phyloP scores from a whole-genome alignment of 1,140 invertebrate genomes.

The Ceratina calcarata region DNA sequence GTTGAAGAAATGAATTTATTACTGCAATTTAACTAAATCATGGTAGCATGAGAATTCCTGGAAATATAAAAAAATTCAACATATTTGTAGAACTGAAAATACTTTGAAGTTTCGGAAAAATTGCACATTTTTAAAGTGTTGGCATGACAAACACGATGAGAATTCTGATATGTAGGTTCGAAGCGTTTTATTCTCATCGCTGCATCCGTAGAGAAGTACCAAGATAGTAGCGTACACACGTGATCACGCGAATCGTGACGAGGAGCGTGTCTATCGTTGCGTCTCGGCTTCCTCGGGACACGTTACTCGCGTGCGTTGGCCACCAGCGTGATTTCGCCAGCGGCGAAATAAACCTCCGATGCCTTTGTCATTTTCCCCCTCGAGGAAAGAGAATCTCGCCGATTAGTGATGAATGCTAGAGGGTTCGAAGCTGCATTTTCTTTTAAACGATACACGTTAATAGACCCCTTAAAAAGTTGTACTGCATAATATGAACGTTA shows the following conservation, averaged over 20 bases:
- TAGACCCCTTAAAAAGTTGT: background rate
- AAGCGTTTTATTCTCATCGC: constrained; percentile 11
- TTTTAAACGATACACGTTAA: constrained; percentile 5
- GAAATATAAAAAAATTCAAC: background rate
- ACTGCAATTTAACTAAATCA: background rate
- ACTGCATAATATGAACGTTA: background rate
- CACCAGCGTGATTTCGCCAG: constrained; percentile 32
- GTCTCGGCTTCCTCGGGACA: constrained; percentile 12
- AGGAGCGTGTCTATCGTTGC: constrained; percentile 45
- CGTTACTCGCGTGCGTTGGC: constrained; percentile 33
- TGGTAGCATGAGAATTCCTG: background rate
- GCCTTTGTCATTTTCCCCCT: constrained; percentile 29
- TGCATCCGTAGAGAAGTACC: constrained; percentile 10
- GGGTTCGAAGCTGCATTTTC: background rate
- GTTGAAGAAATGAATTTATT: too few relatives aligned
- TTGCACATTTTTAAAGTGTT: background rate
- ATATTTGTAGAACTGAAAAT: background rate
- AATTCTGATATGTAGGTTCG: constrained; percentile 8
- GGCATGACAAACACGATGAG: background rate
- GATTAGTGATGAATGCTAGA: background rate
- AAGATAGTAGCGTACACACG: constrained; percentile 15
- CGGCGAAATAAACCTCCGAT: constrained; percentile 48
- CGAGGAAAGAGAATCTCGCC: background rate
- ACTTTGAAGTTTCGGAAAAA: background rate
- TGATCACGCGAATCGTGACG: constrained; percentile 54